phyloP scores from a whole-genome alignment of 2,113 vertebrate species.

The Sterna hirundo region DNA sequence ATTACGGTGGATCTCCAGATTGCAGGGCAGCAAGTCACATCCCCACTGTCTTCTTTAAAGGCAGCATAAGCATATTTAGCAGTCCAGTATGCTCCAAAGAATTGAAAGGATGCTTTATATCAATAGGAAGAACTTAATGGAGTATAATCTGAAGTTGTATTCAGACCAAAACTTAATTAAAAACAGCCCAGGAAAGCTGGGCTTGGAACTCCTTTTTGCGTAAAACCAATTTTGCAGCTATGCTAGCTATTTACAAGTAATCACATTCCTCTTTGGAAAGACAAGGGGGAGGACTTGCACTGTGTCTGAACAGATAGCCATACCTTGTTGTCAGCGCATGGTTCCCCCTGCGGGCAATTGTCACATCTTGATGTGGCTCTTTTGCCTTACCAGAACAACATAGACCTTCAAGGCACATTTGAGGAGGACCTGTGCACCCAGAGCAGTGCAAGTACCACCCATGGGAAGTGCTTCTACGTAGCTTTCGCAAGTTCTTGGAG shows the following conservation, averaged over 20 bases:
- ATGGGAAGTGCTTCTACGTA: fast-evolving
- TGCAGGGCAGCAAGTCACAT: neutral
- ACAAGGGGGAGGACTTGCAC: neutral
- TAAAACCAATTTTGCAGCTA: neutral
- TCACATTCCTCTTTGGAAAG: neutral
- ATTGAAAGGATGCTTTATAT: neutral
- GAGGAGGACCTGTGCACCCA: neutral
- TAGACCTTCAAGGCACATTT: no score
- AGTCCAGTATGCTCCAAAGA: neutral
- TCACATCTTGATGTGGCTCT: neutral
- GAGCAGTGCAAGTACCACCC: neutral
- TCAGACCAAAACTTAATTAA: neutral
- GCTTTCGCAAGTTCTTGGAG: neutral
- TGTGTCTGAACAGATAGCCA: fast-evolving
- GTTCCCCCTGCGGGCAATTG: fast-evolving
- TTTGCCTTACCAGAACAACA: neutral
- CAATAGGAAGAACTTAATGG: neutral
- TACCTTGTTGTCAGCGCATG: neutral
- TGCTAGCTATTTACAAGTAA: neutral
- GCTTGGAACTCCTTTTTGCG: neutral
- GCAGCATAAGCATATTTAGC: neutral
- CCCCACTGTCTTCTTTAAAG: neutral
- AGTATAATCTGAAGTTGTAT: neutral
- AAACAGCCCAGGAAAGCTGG: neutral
- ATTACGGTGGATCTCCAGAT: neutral